Evolutionary conservation across 1,140 invertebrate genomes (phyloP), one percentile per base, ranked within the genome.

Genomic region (Penaeus indicus): DNA sequence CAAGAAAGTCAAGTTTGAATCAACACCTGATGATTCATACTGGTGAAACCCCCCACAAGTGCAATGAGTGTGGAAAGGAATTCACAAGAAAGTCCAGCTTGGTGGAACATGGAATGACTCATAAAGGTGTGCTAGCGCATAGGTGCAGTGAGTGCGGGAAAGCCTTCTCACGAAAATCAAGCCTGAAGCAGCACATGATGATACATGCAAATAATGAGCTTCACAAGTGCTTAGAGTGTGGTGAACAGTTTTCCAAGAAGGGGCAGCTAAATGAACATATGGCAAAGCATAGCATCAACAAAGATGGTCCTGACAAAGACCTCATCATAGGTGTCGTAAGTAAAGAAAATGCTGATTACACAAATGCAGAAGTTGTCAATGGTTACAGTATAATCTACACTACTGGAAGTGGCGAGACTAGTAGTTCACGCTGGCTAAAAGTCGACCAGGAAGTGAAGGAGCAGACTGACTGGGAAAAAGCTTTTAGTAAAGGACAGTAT

Each of bases 1-100:
- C 72, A 75, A 27, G 42, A 38, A 75, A 75, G 72, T 75, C 72
- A 19, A 75, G 42, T 32, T 38, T 75, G 27, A 75, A 32, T 18
- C 72, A 75, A 38, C 72, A 75, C n/a, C 27, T 75, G 72, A 38
- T 38, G 18, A 27, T 75, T 75, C 72, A 75, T 32, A 75, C 72
- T 13, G 72, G 72, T 19, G 72, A 75, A 21, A 75, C 27, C 27
- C 27, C 27, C n/a, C 42, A 75, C 72, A 75, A 19, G 27, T 75
- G 72, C 11, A 75, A 27, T 21, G 42, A 32, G 16, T 75, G 72
- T 25, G 72, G 18, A 32, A 75, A 75, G 42, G 18, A 27, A 27
- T 75, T 75, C 72, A 32, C 72, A 32, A 27, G 42, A 21, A 75
- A 75, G 72, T 75, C 72, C 42, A 27, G 42, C 25, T 75, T 75